phyloP scores from a whole-genome alignment of 2,113 vertebrate genomes.

The Cryptotis parvus region DNA sequence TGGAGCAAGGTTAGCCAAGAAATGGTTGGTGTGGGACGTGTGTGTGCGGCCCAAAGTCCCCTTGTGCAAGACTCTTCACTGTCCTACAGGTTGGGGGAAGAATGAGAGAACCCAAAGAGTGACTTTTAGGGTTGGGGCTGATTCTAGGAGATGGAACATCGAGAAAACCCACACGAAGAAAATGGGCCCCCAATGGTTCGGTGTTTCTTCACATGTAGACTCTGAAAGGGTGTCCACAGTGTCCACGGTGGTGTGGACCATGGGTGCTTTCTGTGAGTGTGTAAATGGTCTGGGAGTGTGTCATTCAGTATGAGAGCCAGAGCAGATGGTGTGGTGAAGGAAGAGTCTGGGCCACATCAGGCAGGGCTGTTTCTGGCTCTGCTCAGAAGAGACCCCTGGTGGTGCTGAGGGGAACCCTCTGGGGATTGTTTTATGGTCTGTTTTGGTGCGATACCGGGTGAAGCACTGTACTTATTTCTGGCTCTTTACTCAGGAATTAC shows the following conservation, averaged over 20 bases:
- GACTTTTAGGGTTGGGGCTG: background rate
- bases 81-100: background rate
- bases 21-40: background rate
- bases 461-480: too few species aligned
- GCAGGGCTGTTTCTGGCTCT: too few species aligned
- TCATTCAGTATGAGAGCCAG: too few species aligned
- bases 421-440: too few species aligned
- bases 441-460: too few species aligned
- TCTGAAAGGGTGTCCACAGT: rapidly evolving
- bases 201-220: background rate
- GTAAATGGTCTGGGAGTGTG: too few species aligned
- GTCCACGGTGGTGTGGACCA: rapidly evolving
- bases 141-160: too few species aligned
- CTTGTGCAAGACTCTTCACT: background rate
- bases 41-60: background rate
- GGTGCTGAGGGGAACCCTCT: too few species aligned
- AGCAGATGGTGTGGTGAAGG: too few species aligned
- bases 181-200: rapidly evolving
- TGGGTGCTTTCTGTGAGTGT: rapidly evolving
- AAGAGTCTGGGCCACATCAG: too few species aligned
- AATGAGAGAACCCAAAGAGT: background rate
- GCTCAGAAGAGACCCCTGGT: too few species aligned
- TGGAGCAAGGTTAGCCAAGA: background rate
- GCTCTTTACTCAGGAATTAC: too few species aligned
- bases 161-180: background rate